Conservation (phyloP, 2,113 vertebrate genomes). For the Turdus rufiventris region DNA sequence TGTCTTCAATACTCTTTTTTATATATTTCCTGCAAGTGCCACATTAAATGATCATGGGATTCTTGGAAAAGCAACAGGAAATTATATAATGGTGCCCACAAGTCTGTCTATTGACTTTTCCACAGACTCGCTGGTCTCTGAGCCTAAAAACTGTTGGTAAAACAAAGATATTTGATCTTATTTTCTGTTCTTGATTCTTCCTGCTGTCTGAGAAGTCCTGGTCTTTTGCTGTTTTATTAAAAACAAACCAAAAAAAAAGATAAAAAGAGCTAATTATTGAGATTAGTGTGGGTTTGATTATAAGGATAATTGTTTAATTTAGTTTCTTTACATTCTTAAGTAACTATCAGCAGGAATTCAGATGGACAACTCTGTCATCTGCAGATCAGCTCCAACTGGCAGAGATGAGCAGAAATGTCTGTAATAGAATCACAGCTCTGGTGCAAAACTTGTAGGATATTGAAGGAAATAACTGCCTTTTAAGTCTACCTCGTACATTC, state of each 20-base stretch:
- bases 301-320: neutral
- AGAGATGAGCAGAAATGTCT: neutral
- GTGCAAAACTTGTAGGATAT: neutral
- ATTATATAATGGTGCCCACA: conserved; percentile 13
- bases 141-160: neutral
- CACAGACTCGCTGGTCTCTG: neutral
- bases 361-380: neutral
- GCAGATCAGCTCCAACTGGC: neutral
- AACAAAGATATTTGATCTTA: neutral
- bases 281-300: neutral
- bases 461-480: neutral
- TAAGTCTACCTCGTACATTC: neutral
- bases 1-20: neutral
- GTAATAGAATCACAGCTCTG: neutral
- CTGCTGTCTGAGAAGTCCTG: neutral
- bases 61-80: conserved; percentile 34
- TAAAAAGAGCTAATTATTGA: neutral
- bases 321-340: conserved; percentile 11
- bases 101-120: conserved; percentile 25
- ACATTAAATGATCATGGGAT: neutral
- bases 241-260: too few species aligned
- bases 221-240: neutral
- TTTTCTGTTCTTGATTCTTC: neutral
- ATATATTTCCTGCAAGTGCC: neutral
- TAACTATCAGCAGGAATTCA: conserved; percentile 25